Evolutionary conservation across 2,888 invertebrate genomes (phyloP).

Genomic region (Dynastes tityus): DNA sequence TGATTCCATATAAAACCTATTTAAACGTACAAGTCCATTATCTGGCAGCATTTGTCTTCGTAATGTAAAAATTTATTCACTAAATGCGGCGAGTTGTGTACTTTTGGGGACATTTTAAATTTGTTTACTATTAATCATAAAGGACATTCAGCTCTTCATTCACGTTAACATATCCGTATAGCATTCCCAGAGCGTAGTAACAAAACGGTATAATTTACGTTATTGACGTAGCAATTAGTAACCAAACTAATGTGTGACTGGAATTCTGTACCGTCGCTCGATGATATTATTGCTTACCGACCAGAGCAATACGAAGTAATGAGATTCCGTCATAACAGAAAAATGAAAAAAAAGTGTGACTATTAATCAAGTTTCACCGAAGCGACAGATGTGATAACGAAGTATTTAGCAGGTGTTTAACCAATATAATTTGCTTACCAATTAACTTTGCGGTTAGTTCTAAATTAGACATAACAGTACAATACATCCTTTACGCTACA

Average conservation of each 20-base stretch:
- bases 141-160: neutral
- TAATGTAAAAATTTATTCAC: slow-evolving; percentile 17
- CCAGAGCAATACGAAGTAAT: no score
- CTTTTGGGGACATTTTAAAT: neutral
- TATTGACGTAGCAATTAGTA: slow-evolving; percentile 9
- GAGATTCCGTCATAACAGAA: no score
- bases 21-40: neutral
- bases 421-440: no score
- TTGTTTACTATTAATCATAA: neutral
- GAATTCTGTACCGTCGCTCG: neutral
- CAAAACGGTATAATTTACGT: neutral
- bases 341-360: no score
- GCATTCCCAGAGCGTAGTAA: neutral
- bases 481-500: no score
- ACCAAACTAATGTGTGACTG: neutral
- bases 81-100: neutral
- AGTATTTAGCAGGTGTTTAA: no score
- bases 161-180: neutral
- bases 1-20: slow-evolving; percentile 15
- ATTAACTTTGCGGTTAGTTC: no score
- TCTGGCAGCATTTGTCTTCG: neutral
- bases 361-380: no score
- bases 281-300: neutral
- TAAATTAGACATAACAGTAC: no score
- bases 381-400: no score